phyloP scores from a whole-genome alignment of 2,797 vertebrate species.

The Falco rusticolus region DNA sequence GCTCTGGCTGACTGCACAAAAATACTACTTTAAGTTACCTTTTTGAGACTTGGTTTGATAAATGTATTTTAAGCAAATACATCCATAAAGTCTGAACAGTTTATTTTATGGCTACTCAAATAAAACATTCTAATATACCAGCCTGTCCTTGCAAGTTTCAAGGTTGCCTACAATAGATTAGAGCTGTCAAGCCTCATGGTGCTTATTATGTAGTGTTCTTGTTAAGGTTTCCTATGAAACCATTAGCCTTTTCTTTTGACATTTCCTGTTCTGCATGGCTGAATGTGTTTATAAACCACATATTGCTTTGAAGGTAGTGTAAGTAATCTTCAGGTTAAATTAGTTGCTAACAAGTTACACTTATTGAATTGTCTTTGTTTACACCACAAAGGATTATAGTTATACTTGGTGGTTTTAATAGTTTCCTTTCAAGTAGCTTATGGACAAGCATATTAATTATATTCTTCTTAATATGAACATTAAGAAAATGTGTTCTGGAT shows the following conservation, averaged over 20 bases:
- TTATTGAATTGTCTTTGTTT: constrained; percentile 51
- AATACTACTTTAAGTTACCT: not conserved
- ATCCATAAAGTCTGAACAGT: not conserved
- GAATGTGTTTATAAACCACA: constrained; percentile 50
- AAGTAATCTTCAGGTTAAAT: constrained; percentile 52
- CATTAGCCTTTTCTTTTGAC: constrained; percentile 70
- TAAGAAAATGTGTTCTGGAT: not conserved
- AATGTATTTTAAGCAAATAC: constrained; percentile 30
- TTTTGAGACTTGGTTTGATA: not conserved
- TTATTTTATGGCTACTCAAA: constrained; percentile 37
- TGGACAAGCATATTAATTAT: constrained; percentile 9
- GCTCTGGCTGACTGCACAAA: not conserved
- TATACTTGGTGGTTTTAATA: constrained; percentile 20
- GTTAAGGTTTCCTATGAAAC: constrained; percentile 61
- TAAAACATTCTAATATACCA: constrained; percentile 11
- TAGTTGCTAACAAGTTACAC: constrained; percentile 48
- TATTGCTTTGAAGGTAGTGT: constrained; percentile 55
- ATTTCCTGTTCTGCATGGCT: constrained; percentile 70
- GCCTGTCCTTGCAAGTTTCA: constrained; percentile 61
- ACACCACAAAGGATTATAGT: constrained; percentile 6
- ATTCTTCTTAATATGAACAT: not conserved
- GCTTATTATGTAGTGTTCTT: constrained; percentile 52
- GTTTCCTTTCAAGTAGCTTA: constrained; percentile 29
- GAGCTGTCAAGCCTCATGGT: constrained; percentile 48
- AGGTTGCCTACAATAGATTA: constrained; percentile 64